A percentile compares a stretch with the other conserved stretches of the same genome.
Evolutionary conservation across 1,140 invertebrate species (phyloP).

Genomic region (Goniozus legneri): DNA sequence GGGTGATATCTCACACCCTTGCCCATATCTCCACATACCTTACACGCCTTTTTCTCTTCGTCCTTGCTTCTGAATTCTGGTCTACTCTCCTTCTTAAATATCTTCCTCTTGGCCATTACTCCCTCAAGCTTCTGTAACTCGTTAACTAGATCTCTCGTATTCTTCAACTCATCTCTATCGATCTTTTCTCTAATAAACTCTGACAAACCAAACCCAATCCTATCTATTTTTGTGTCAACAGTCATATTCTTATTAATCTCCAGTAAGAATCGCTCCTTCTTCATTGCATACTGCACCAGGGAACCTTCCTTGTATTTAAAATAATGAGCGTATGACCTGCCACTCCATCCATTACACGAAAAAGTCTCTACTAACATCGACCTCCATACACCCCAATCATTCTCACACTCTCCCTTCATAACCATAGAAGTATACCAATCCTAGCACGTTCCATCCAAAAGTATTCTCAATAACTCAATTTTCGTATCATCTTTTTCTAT

Average conservation of each 20-base stretch:
- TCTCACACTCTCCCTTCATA: not conserved
- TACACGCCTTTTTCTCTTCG: conserved; percentile 1
- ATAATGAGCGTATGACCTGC: no score
- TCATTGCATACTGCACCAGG: no score
- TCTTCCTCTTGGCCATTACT: no score
- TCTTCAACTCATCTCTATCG: conserved; percentile 3
- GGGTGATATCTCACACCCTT: conserved; percentile 4
- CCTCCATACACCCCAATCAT: not conserved
- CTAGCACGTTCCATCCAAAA: no score
- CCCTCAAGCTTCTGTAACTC: conserved; percentile 6
- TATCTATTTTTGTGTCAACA: conserved; percentile 4
- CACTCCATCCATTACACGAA: no score
- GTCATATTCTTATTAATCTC: not conserved
- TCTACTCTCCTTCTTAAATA: not conserved
- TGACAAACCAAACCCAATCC: conserved; percentile 4
- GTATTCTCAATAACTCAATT: no score
- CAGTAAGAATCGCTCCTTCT: not conserved
- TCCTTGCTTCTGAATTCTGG: not conserved
- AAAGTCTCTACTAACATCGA: not conserved
- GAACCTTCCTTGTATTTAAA: no score
- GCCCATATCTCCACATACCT: not conserved
- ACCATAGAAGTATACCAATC: not conserved
- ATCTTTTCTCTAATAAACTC: conserved; percentile 8
- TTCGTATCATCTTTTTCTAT: no score
- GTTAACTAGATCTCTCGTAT: conserved; percentile 3